Evolutionary conservation across 2,797 vertebrate species (phyloP).

Genomic region (Vireo griseus): DNA sequence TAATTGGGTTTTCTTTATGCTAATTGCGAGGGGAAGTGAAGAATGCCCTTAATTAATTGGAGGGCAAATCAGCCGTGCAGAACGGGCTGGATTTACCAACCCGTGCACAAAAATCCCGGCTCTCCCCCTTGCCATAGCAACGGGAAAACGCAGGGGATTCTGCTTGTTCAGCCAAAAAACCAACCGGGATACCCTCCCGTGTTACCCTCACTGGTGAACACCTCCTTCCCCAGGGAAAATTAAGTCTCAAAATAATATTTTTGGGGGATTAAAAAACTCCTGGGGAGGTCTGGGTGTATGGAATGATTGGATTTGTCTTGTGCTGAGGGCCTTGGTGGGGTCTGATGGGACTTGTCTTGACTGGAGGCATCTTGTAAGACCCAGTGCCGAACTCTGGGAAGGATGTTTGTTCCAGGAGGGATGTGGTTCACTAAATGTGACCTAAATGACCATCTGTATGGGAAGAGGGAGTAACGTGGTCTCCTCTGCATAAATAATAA

Average conservation of each 20-base stretch:
- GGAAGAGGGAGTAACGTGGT: neutral
- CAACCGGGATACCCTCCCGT: neutral
- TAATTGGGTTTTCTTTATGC: conserved; percentile 42
- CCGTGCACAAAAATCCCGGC: neutral
- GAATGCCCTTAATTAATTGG: conserved; percentile 56
- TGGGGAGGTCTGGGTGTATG: neutral
- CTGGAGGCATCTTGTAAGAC: neutral
- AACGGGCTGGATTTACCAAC: neutral
- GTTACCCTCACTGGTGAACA: accelerated
- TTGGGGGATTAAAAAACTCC: neutral
- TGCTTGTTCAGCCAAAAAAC: neutral
- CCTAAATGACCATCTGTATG: neutral
- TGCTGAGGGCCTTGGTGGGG: neutral
- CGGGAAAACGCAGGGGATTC: neutral
- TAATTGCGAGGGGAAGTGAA: conserved; percentile 50
- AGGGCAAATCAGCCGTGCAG: conserved; percentile 16
- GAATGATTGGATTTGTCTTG: neutral
- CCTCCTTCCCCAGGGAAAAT: neutral
- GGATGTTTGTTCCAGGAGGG: neutral
- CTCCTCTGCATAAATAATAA: neutral
- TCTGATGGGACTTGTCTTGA: neutral
- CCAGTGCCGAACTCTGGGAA: neutral
- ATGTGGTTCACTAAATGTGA: accelerated
- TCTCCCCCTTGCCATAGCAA: neutral
- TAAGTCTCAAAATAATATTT: neutral